A percentile compares a stretch with the other conserved stretches of the same genome.
phyloP scores from a whole-genome alignment of 2,113 vertebrate genomes.

The Cheirogaleus medius region DNA sequence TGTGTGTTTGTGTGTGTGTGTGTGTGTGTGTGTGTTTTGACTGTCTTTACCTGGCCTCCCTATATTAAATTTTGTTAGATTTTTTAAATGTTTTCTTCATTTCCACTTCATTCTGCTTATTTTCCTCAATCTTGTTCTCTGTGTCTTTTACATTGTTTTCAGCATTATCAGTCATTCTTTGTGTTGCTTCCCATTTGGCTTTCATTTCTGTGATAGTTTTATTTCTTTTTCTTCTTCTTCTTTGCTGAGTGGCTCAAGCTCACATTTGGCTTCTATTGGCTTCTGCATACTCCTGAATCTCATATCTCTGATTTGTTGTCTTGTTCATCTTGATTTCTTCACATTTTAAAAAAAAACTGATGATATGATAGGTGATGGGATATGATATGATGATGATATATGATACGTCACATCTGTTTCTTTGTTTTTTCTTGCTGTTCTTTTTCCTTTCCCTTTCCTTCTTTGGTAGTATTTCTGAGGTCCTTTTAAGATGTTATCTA shows the following conservation, averaged over 20 bases:
- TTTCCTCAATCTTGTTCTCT: not conserved
- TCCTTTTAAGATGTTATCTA: not conserved
- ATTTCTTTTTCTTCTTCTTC: not conserved
- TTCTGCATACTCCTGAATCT: not conserved
- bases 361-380: not conserved
- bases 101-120: slow-evolving; percentile 5
- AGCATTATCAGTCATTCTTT: not conserved
- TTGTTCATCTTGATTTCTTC: not conserved
- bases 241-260: not conserved
- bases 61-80: not conserved
- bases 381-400: not conserved
- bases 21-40: not conserved
- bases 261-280: not conserved
- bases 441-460: not conserved
- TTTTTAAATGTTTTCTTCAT: not conserved
- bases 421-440: not conserved
- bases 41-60: not conserved
- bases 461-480: not conserved
- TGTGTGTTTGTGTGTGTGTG: too few species aligned
- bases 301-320: not conserved
- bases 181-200: not conserved
- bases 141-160: not conserved
- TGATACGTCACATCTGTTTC: not conserved
- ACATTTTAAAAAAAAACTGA: not conserved
- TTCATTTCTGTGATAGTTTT: not conserved